Base-by-base conservation (phyloP, 2,888 invertebrate species). In the Gryllus longicercus region DNA sequence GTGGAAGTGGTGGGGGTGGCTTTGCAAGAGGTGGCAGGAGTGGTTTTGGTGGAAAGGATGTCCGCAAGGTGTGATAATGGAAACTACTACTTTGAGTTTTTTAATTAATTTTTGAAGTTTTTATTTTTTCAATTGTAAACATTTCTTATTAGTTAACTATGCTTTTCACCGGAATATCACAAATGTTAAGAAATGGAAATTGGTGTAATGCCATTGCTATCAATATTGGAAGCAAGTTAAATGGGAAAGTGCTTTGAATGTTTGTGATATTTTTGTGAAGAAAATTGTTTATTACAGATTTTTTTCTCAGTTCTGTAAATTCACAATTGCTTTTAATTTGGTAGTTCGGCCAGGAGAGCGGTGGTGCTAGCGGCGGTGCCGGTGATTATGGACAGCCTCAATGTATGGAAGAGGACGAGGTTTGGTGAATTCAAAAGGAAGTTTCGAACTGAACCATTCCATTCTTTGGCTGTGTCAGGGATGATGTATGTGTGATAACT, bases 31-130 rank as follows among this genome's bases (percentile, higher is more conserved):
- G 89, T 84, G n/a, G 79, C 11, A 82, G 82, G 16, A 82, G 83
- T 18, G 88, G 88, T 78, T 95, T 94, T 84, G 94, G 94, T 12
- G 94, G 93, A 81, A 88, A 90, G 79, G 95, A 95, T 87, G 90
- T 94, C 79, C 84, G 91, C 84, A 88, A 90, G 85, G 93, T 93
- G 86, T 90, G 90, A 8, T 38, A 38, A 38, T 38, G 38, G 8
- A 38, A 8, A 8, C 38, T 38, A 38, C 38, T 38, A 38, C 8
- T 38, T 1, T 38, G 38, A 8, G 8, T 38, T 38, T 38, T 38
- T 38, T 38, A 5, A 38, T 8, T 38, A 38, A 38, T 5, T 38
- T 38, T 8, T 5, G 5, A 38, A 8, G 5, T 38, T 38, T 38
- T 1, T 8, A 8, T 38, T 8, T 1, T 8, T 38, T 1, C 8